Conservation (phyloP, 1,140 invertebrate genomes). For the Drosophila orosa region DNA sequence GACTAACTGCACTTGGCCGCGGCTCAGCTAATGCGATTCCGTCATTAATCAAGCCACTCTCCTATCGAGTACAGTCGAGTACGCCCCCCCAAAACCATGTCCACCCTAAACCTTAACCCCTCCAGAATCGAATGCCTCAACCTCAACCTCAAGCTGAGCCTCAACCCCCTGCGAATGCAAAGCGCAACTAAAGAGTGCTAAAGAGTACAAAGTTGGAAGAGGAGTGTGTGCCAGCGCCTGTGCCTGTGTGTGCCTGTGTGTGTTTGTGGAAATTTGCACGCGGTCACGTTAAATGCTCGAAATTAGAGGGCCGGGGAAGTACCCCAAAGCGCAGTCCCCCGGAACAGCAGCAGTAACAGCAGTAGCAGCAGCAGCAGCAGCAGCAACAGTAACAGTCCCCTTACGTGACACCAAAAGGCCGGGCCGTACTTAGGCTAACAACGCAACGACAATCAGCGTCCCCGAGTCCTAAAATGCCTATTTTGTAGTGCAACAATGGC, state of each 20-base stretch:
- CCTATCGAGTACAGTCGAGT: conserved; percentile 7
- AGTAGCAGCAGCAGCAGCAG: no score
- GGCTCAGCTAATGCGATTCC: conserved; percentile 48
- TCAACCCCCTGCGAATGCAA: conserved; percentile 37
- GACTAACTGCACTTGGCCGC: conserved; percentile 40
- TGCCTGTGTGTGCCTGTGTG: background rate
- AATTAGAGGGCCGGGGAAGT: conserved; percentile 50
- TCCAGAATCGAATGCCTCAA: background rate
- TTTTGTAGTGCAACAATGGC: conserved; percentile 55
- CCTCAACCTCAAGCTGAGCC: no score
- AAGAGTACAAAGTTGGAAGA: conserved; percentile 71
- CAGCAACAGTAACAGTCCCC: conserved; percentile 44
- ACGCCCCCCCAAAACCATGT: background rate
- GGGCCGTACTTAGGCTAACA: conserved; percentile 73
- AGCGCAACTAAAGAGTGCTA: conserved; percentile 76
- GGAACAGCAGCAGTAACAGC: conserved; percentile 36
- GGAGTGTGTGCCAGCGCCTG: conserved; percentile 5
- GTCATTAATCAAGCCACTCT: conserved; percentile 52
- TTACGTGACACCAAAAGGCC: conserved; percentile 78
- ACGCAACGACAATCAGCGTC: conserved; percentile 36
- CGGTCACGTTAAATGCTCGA: conserved; percentile 68
- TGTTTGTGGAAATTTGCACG: conserved; percentile 57
- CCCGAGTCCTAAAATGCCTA: conserved; percentile 55
- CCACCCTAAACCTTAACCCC: conserved; percentile 1
- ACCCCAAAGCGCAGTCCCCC: conserved; percentile 2